Evolutionary conservation across 2,888 invertebrate genomes (phyloP).

Genomic region (Sarcophaga carnaria): DNA sequence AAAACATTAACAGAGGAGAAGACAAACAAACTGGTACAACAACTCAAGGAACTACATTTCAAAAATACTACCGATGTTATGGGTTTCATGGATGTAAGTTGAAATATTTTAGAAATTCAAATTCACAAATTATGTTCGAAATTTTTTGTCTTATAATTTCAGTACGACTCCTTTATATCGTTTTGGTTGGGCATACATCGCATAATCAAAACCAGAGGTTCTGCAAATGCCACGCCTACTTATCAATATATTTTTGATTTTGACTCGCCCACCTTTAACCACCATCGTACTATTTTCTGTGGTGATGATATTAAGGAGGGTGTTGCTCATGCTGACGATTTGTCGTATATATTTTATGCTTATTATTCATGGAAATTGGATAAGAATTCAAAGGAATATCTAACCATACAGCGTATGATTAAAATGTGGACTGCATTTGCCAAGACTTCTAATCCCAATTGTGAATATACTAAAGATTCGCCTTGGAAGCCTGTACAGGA

Average conservation of each 20-base stretch:
- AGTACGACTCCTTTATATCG: constrained; percentile 68
- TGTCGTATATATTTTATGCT: constrained; percentile 79
- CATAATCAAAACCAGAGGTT: constrained; percentile 59
- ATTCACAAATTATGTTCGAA: background rate
- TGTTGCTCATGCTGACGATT: constrained; percentile 80
- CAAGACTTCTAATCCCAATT: constrained; percentile 79
- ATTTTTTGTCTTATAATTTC: constrained; percentile 39
- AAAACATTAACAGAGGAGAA: constrained; percentile 62
- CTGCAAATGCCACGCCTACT: constrained; percentile 65
- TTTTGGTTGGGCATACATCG: constrained; percentile 73
- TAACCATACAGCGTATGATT: constrained; percentile 79
- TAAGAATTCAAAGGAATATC: constrained; percentile 76
- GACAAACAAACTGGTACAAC: constrained; percentile 30
- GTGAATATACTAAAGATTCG: constrained; percentile 73
- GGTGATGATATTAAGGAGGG: constrained; percentile 76
- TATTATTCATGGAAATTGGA: constrained; percentile 76
- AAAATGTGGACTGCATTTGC: constrained; percentile 80
- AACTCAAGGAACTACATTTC: constrained; percentile 56
- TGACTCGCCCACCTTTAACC: constrained; percentile 76
- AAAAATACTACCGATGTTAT: constrained; percentile 41
- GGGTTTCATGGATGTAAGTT: constrained; percentile 73
- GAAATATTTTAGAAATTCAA: background rate
- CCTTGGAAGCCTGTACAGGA: constrained; percentile 75
- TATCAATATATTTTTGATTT: constrained; percentile 73
- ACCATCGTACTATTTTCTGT: constrained; percentile 78